phyloP scores from a whole-genome alignment of 1,140 invertebrate species.

The Drosophila novamexicana region DNA sequence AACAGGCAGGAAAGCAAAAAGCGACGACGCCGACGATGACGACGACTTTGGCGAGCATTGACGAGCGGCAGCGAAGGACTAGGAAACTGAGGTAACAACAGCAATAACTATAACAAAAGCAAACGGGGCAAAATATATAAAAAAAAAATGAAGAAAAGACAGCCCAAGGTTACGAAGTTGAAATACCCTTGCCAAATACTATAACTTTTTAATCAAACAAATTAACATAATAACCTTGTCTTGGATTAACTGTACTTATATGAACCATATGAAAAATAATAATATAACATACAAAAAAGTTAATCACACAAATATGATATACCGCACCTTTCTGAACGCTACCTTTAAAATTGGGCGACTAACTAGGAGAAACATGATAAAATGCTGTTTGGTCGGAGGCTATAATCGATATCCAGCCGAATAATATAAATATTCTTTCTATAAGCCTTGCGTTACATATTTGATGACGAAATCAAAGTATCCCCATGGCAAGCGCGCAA shows the following conservation, averaged over 20 bases:
- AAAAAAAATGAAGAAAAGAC: background rate
- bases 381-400: no score
- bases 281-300: no score
- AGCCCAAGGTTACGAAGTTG: background rate
- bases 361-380: no score
- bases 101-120: constrained; percentile 71
- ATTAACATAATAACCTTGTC: no score
- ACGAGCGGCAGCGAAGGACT: constrained; percentile 59
- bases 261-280: constrained; percentile 6
- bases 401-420: no score
- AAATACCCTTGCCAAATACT: background rate
- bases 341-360: no score
- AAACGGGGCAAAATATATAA: constrained; percentile 20
- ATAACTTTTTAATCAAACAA: no score
- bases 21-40: constrained; percentile 14
- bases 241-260: no score
- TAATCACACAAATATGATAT: no score
- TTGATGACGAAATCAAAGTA: background rate
- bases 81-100: constrained; percentile 69
- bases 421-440: background rate
- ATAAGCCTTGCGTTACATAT: background rate
- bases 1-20: constrained; percentile 71
- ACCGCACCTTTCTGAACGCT: no score
- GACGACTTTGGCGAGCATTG: constrained; percentile 28
- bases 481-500: background rate